phyloP scores from a whole-genome alignment of 2,888 invertebrate species.

The Melanostoma mellinum region DNA sequence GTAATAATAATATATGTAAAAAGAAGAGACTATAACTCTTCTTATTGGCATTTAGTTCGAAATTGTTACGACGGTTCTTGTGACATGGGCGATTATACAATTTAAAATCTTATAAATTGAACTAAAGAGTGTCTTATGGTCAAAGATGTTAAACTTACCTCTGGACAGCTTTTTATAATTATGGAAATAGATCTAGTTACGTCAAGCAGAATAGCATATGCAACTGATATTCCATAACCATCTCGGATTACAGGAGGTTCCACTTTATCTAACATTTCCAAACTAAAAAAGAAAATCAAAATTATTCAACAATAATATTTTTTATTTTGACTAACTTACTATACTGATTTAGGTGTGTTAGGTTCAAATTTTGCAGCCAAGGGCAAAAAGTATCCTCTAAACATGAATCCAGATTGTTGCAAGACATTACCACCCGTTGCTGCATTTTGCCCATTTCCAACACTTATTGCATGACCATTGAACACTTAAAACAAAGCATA shows the following conservation, averaged over 20 bases:
- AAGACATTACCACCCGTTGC: constrained; percentile 82
- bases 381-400: constrained; percentile 95
- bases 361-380: constrained; percentile 92
- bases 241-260: constrained; percentile 97
- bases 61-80: too few relatives aligned
- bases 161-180: constrained; percentile 48
- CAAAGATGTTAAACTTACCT: constrained; percentile 20
- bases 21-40: too few relatives aligned
- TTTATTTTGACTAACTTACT: constrained; percentile 86
- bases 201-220: constrained; percentile 96
- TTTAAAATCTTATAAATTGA: too few relatives aligned
- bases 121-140: too few relatives aligned
- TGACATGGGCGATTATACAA: too few relatives aligned
- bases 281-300: constrained; percentile 83
- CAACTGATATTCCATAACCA: constrained; percentile 97
- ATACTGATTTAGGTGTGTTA: constrained; percentile 93
- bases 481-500: constrained; percentile 72
- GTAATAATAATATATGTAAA: too few relatives aligned
- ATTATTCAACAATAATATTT: neutral
- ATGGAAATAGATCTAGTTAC: constrained; percentile 91
- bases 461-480: constrained; percentile 77
- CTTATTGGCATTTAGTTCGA: too few relatives aligned
- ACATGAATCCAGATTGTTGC: constrained; percentile 95
- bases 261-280: constrained; percentile 97
- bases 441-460: constrained; percentile 76